Evolutionary conservation across 2,888 invertebrate species (phyloP), one percentile per base, ranked within the genome.

Genomic region (Limnephilus marmoratus): DNA sequence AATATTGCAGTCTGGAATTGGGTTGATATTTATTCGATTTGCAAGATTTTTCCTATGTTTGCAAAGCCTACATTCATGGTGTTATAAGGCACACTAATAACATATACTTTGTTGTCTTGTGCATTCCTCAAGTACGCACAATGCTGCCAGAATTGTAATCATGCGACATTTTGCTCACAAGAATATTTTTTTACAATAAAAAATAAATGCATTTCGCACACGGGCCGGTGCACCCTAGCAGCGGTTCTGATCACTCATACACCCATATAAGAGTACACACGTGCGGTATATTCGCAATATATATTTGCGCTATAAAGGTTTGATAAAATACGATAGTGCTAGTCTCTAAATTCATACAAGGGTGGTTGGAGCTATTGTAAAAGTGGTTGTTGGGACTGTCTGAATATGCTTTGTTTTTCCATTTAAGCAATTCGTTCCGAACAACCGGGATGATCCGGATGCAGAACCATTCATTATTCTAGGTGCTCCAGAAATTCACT

Each of bases 361-460:
- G 34, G 80, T 24, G 68, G 9, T 88, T 34, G 88, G 34, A 80
- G 41, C 29, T 34, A 89, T 37, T 89, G 88, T 53, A 68, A 34
- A 88, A 53, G 31, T 89, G 80, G 31, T 89, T 89, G 82, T 90
- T 82, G 68, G 89, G 68, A 68, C 68, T 68, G 68, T n/a, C 68
- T 24, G 68, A 68, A 68, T 68, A 68, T 86, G 34, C 37, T 86
- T 86, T 86, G n/a, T 41, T 41, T 86, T 86, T 82, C 34, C 82
- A 82, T 68, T 68, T 68, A 68, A 68, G 68, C 68, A 68, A 68
- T 68, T 68, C 68, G 68, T 68, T 68, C n/a, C 68, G 53, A 68
- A 68, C 68, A 68, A 68, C 24, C 68, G 68, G 68, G 68, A 68
- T 68, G 68, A 68, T 68, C 68, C 68, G 68, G 68, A 68, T 9